Base-by-base conservation (phyloP, 2,113 vertebrate species). In the Poeciliopsis retropinna region DNA sequence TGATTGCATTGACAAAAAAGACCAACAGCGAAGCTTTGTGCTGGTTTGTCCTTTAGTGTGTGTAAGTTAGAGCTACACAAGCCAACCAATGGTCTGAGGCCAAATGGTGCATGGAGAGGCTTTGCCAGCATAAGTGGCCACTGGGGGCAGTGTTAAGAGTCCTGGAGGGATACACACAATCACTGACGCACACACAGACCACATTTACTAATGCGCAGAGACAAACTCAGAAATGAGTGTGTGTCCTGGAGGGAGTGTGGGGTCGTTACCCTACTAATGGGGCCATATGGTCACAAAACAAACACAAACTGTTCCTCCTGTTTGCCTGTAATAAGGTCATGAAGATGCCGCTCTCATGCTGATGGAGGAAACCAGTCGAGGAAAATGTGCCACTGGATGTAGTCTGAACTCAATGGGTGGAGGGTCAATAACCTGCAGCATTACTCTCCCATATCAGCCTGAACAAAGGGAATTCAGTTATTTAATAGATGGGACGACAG, bases 231-330 rank as follows among this genome's bases (percentile, higher is more conserved):
- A 86, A 75, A 78, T 81, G 76, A 70, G 72, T 72, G 64, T 51
- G 79, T 80, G 82, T 86, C 80, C 92, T 94, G 85, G 63, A 85
- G 91, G 91, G 91, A 90, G 88, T 86, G 82, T 14, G 78, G 88
- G 93, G 93, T 93, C 88, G 90, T 95, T 95, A 93, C 83, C 73
- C 89, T 88, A 73, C 92, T 95, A 95, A 95, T 94, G 89, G 91
- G 91, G 92, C 93, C 94, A 94, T 94, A 94, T 94, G 93, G 93
- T 91, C 87, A 88, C 83, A 91, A 94, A 92, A 94, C 93, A 94
- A 94, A 94, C 93, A 94, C 81, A 90, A 91, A 93, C 89, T 88
- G 88, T 90, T 88, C 80, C 83, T 87, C 72, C 70, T 79, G 78
- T 87, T 83, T 14, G 83, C 70, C 80, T 85, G 73, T 87, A 90